Base-by-base conservation (phyloP, 2,797 vertebrate species). In the Acrossocheilus wenchowensis region DNA sequence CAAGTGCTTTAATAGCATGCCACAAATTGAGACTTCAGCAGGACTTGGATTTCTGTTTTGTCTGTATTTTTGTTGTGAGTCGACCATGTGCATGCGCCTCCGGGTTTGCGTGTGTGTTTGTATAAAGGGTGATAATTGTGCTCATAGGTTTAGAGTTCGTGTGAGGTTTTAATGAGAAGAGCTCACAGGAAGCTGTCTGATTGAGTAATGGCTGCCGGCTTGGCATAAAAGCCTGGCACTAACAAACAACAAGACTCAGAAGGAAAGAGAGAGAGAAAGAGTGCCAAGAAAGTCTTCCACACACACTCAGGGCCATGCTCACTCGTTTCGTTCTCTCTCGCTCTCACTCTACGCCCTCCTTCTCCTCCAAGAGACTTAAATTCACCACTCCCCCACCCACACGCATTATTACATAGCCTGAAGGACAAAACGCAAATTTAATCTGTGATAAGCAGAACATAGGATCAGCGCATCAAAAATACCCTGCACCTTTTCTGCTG, bases 371-470 rank as follows among this genome's bases (percentile, higher is more conserved):
- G 83, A 75, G 77, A 77, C 48, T 73, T 54, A 74, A 62, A 86
- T 50, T 71, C 87, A 88, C 82, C 64, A 57, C 36, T 79, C 34
- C 75, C 78, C 69, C 34, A 62, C 71, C 81, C 85, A 81, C 57
- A 43, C 75, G 77, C 26, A 82, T 91, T 92, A 92, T 91, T 75
- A 95, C 94, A 90, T 82, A 87, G 93, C 94, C 94, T 94, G 94
- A 93, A 95, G 95, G 93, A 95, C 93, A 93, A 94, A 94, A 90
- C 94, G 93, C 92, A 84, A 94, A 94, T 94, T 93, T 95, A 95
- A 95, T 95, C 93, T 92, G 62, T 93, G 93, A 93, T 95, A 94
- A 96, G 92, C 93, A 93, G 91, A 91, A 82, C 93, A 94, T 93
- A 94, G 90, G 94, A 94, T 95, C 94, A 94, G 90, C 87, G 90